These are phyloP conservation scores for Blastomussa wellsi DNA, from an alignment of 92 coral and sea anemone genomes.

Conservation along the genomic window DNA sequence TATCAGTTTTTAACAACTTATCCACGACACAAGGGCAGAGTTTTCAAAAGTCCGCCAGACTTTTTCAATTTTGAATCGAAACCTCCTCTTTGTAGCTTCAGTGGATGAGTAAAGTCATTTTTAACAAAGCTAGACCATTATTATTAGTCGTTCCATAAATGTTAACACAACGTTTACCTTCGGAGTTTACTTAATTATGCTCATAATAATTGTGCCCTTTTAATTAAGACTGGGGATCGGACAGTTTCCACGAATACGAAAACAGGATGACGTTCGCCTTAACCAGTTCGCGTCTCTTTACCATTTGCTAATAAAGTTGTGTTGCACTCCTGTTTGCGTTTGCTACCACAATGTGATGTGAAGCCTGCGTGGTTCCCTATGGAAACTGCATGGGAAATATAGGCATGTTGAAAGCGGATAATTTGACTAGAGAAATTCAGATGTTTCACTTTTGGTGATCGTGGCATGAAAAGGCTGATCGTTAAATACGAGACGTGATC, in stretches of 20 bases:
- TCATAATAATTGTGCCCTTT: no score
- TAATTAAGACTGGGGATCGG: neutral
- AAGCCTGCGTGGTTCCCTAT: neutral
- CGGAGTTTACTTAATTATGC: no score
- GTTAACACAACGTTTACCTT: no score
- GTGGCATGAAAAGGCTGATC: neutral
- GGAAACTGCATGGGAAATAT: neutral
- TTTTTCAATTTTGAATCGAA: no score
- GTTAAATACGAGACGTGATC: neutral
- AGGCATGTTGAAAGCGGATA: neutral
- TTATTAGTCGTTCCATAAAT: no score
- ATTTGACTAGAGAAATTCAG: neutral
- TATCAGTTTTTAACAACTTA: no score
- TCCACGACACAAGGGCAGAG: no score
- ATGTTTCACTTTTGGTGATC: neutral
- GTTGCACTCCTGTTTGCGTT: neutral
- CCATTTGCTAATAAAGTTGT: neutral
- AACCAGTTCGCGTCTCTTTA: neutral
- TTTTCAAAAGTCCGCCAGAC: no score
- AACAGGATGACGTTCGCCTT: neutral
- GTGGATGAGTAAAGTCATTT: no score
- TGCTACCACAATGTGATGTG: neutral
- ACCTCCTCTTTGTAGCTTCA: no score
- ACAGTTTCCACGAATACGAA: neutral
- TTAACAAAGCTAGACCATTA: no score